Base-by-base conservation (phyloP, 2,797 vertebrate species). In the Eospalax fontanierii region DNA sequence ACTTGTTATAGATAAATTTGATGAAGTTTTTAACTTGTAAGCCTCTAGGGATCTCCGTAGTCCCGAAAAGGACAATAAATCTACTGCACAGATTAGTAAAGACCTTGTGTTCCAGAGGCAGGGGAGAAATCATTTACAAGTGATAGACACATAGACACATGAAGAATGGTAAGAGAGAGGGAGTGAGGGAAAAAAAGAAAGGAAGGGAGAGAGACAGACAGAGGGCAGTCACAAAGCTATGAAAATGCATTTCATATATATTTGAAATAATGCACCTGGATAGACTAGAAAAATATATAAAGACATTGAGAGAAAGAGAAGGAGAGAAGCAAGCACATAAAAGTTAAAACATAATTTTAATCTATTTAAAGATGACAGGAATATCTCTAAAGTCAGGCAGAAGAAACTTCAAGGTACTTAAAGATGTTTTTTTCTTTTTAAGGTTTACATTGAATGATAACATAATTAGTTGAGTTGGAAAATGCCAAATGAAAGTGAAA, bases 401-500 rank as follows among this genome's bases (percentile, higher is more conserved):
- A 61, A 96, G n/a, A 78, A n/a, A 91, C 82, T 80, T 91, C 80
- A 90, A 22, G 46, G 50, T 54, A 28, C 1, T n/a, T 87, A 21
- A 54, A 6, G 54, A 18, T 65, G 43, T 43, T 63, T 89, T 61
- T 73, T 97, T 91, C 73, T 87, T 89, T 97, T 94, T 86, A 94
- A 91, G 95, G 75, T 94, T 95, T 95, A 90, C 57, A 87, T 92
- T 93, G 79, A 90, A 40, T 94, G 95, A 91, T 95, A 97, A 82
- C 73, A 73, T 94, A 96, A 93, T 97, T 87, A 94, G 71, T 76
- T 93, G 79, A 97, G 63, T 88, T 95, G 11, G n/a, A 92, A 96
- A 93, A 96, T 95, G 92, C 79, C 91, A 93, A 97, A 91, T 79
- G 91, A 92, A 97, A 97, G 90, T 73, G 82, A 95, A 54, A 96